phyloP scores from a whole-genome alignment of 2,888 invertebrate genomes.

The Gortyna flavago region DNA sequence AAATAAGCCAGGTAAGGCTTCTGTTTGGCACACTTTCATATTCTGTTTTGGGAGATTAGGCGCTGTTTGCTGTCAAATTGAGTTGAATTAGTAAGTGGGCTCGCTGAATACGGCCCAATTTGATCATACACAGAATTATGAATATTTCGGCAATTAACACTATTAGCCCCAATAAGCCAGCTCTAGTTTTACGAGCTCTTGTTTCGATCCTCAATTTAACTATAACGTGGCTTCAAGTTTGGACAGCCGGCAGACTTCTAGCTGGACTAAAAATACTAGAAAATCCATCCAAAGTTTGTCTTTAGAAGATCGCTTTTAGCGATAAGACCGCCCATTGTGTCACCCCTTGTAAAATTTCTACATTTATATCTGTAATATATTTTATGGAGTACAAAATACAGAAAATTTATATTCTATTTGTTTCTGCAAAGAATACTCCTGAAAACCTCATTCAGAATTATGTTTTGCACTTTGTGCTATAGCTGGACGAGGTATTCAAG shows the following conservation, averaged over 20 bases:
- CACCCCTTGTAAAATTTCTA: not conserved
- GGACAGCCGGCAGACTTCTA: not conserved
- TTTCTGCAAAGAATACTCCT: not conserved
- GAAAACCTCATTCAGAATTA: not conserved
- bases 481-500: not conserved
- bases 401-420: not conserved
- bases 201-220: not conserved
- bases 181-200: not conserved
- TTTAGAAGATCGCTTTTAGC: too few species aligned
- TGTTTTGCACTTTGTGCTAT: not conserved
- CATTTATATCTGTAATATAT: not conserved
- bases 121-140: not conserved
- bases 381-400: too few species aligned
- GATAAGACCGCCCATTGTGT: not conserved
- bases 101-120: conserved; percentile 2
- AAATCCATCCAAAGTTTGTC: too few species aligned
- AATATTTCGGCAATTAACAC: not conserved
- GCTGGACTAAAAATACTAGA: too few species aligned
- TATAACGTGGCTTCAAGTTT: not conserved
- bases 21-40: conserved; percentile 52
- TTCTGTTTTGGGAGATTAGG: conserved; percentile 44
- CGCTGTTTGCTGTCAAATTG: conserved; percentile 34
- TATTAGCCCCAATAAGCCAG: conserved; percentile 5
- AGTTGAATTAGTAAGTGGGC: conserved; percentile 34
- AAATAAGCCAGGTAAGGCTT: conserved; percentile 64